A percentile compares a stretch with the other conserved stretches of the same genome.
phyloP scores from a whole-genome alignment of 2,888 invertebrate genomes.

The Machimus rusticus region DNA sequence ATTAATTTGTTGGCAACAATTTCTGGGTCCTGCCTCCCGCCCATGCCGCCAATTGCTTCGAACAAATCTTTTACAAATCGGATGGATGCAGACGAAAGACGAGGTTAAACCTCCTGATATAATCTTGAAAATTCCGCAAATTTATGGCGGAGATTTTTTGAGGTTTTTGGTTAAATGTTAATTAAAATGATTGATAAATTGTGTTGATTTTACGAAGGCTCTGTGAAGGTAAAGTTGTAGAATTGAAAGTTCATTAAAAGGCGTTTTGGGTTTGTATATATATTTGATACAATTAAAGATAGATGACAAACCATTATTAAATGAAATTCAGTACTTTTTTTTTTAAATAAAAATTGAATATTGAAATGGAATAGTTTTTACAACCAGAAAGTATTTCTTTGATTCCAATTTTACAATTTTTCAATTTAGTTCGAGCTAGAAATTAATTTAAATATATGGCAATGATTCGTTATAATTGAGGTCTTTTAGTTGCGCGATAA shows the following conservation, averaged over 20 bases:
- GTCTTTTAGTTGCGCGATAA: too few relatives aligned
- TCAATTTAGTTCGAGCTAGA: too few relatives aligned
- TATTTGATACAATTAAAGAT: background rate
- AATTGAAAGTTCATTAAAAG: background rate
- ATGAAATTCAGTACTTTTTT: too few relatives aligned
- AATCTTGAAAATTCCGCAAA: background rate
- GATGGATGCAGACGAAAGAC: background rate
- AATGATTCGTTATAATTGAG: too few relatives aligned
- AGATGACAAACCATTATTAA: background rate
- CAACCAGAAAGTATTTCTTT: too few relatives aligned
- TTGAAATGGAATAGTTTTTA: too few relatives aligned
- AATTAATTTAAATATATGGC: too few relatives aligned
- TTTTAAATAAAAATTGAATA: too few relatives aligned
- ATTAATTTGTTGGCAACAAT: constrained; percentile 17
- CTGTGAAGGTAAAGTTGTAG: background rate
- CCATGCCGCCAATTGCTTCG: background rate
- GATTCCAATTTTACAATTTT: too few relatives aligned
- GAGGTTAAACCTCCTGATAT: background rate
- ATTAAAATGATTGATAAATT: background rate
- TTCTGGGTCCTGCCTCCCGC: background rate
- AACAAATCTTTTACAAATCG: background rate
- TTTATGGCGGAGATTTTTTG: background rate
- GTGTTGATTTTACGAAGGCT: background rate
- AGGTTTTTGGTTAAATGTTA: background rate
- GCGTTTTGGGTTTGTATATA: background rate